Evolutionary conservation across 2,888 invertebrate species (phyloP), one percentile per base, ranked within the genome.

Genomic region (Eilema sororculum): DNA sequence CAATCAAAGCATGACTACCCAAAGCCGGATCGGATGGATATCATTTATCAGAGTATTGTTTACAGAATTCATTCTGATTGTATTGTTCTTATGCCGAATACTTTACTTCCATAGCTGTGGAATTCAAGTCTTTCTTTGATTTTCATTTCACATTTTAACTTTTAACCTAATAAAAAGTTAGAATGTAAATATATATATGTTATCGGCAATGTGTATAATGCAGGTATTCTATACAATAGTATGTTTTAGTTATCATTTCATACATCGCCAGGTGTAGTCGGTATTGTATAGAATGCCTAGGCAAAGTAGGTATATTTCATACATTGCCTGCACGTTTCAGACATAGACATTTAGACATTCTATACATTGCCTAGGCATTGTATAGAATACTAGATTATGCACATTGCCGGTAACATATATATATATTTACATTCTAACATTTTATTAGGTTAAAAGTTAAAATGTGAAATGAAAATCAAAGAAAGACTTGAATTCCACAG

Each of bases 21-120:
- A 61, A 70, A 56, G 61, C 41, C 12, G 25, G 30, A 63, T 67
- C 46, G 8, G 59, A 56, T 60, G 13, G 52, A 28, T 52, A 71
- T 65, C 60, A 71, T 64, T 67, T 67, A 58, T 56, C 63, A 67
- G 57, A 62, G 66, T 63, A 62, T 63, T 71, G 62, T 65, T 41
- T 28, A 62, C 62, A 61, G 46, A 58, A 58, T 58, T 65, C n/a
- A 52, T 65, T 52, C 37, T 41, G 56, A 46, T 65, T 64, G 22
- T 59, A 65, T 62, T 68, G 52, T 56, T 68, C 20, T 6, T 30
- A 57, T 22, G 56, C 24, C 24, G 57, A 22, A 33, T n/a, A 16
- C 2, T 52, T 65, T 33, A 52, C 22, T 57, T 22, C 57, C 12
- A 64, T 64, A 4, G 20, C 37, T 62, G 6, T 16, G 20, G 24